phyloP scores from a whole-genome alignment of 2,888 invertebrate species.

The Calephelis perditalis region DNA sequence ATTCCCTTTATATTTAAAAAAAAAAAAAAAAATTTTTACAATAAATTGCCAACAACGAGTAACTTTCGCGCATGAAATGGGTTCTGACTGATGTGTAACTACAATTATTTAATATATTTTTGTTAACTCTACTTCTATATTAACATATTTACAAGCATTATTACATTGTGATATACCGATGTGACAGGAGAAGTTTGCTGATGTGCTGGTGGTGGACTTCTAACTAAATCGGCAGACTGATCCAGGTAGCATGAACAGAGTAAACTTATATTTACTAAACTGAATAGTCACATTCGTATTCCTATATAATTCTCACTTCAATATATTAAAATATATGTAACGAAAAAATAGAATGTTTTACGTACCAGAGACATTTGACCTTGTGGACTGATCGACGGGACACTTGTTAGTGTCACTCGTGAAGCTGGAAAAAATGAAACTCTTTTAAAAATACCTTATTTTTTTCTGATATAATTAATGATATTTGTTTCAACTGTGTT shows the following conservation, averaged over 20 bases:
- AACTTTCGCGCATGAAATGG: no score
- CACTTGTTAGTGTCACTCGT: slow-evolving; percentile 71
- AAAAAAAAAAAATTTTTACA: no score
- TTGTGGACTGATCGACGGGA: slow-evolving; percentile 80
- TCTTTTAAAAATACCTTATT: no score
- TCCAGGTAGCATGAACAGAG: slow-evolving; percentile 63
- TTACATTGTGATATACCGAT: slow-evolving; percentile 78
- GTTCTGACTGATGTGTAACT: no score
- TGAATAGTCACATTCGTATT: neutral
- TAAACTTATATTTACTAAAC: slow-evolving; percentile 3
- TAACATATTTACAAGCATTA: slow-evolving; percentile 30
- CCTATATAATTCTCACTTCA: neutral
- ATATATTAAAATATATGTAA: slow-evolving; percentile 4
- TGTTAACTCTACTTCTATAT: no score
- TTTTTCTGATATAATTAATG: no score
- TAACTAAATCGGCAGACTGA: slow-evolving; percentile 81
- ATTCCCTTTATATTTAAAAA: no score
- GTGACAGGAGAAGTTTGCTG: slow-evolving; percentile 86
- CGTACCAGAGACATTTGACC: slow-evolving; percentile 83
- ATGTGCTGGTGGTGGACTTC: slow-evolving; percentile 91
- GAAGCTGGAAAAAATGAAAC: slow-evolving; percentile 58
- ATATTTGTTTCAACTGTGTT: no score
- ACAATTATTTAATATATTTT: no score
- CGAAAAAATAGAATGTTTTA: slow-evolving; percentile 21
- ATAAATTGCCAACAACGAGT: no score